These are phyloP conservation scores for Perizoma flavofasciatum DNA, from an alignment of 2,888 invertebrate genomes.

Conservation along the genomic window DNA sequence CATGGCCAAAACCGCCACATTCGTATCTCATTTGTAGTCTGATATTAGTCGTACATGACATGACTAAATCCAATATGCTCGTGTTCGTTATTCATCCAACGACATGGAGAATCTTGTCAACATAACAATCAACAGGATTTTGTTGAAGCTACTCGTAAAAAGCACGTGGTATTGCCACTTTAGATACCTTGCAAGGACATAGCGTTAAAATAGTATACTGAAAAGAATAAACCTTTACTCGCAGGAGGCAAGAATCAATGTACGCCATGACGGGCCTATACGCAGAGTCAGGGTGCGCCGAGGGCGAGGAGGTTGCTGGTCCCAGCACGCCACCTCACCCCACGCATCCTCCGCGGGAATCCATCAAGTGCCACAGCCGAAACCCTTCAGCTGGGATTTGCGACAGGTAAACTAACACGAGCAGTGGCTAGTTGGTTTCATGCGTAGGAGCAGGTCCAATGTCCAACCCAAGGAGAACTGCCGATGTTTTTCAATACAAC, in stretches of 20 bases:
- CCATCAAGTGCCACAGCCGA: constrained; percentile 90
- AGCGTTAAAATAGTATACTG: background rate
- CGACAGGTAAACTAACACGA: constrained; percentile 79
- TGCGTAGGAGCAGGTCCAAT: background rate
- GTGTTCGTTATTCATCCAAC: background rate
- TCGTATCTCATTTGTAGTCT: background rate
- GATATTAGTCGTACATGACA: background rate
- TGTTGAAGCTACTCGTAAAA: too few relatives aligned
- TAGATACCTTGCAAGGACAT: background rate
- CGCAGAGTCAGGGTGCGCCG: constrained; percentile 87
- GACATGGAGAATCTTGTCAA: background rate
- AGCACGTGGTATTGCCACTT: background rate
- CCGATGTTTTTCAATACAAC: constrained; percentile 11
- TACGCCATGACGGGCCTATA: constrained; percentile 94
- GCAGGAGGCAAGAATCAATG: constrained; percentile 93
- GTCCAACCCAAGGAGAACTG: background rate
- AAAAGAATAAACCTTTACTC: constrained; percentile 11
- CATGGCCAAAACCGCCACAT: background rate
- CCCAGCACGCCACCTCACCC: constrained; percentile 74
- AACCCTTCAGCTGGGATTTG: constrained; percentile 90
- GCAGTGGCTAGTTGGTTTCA: background rate
- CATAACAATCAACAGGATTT: too few relatives aligned
- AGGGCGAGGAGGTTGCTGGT: constrained; percentile 80
- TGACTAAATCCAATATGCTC: background rate
- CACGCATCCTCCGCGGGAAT: constrained; percentile 68